Evolutionary conservation across 2,888 invertebrate species (phyloP).

Genomic region (Drosophila imparisetae): DNA sequence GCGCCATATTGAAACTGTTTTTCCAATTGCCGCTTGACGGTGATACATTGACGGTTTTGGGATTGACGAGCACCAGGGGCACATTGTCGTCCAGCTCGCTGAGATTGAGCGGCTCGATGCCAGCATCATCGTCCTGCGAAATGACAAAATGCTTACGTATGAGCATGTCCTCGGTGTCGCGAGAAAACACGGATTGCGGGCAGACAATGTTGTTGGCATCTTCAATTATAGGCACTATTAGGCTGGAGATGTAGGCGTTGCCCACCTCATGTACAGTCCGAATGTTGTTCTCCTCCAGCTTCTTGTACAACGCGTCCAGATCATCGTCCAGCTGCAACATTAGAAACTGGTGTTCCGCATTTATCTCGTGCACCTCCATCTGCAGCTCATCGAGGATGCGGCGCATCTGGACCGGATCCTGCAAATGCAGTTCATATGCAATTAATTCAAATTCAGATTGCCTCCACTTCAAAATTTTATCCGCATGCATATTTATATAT

Average conservation of each 20-base stretch:
- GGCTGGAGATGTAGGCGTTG: constrained; percentile 74
- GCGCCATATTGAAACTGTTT: neutral
- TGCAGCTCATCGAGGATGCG: constrained; percentile 82
- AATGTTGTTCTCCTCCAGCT: constrained; percentile 68
- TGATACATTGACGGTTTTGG: neutral
- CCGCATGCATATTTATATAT: neutral
- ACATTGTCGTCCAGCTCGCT: constrained; percentile 64
- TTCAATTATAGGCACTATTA: constrained; percentile 74
- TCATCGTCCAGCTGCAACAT: constrained; percentile 74
- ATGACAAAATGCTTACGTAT: constrained; percentile 78
- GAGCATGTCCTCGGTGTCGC: constrained; percentile 78
- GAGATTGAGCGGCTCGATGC: constrained; percentile 58
- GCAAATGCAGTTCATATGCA: neutral
- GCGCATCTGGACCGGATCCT: constrained; percentile 78
- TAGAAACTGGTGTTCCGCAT: constrained; percentile 81
- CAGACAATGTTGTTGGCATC: constrained; percentile 61
- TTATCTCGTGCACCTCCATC: constrained; percentile 82
- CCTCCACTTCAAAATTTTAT: neutral
- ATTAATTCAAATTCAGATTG: neutral
- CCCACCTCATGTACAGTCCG: constrained; percentile 60
- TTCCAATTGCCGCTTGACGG: neutral
- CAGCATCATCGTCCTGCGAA: constrained; percentile 63
- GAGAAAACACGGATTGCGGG: constrained; percentile 71
- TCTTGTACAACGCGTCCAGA: constrained; percentile 76
- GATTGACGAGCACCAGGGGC: constrained; percentile 45